These are phyloP conservation scores for Eumacrocentrus americanus DNA, from an alignment of 2,888 invertebrate genomes.

Conservation along the genomic window DNA sequence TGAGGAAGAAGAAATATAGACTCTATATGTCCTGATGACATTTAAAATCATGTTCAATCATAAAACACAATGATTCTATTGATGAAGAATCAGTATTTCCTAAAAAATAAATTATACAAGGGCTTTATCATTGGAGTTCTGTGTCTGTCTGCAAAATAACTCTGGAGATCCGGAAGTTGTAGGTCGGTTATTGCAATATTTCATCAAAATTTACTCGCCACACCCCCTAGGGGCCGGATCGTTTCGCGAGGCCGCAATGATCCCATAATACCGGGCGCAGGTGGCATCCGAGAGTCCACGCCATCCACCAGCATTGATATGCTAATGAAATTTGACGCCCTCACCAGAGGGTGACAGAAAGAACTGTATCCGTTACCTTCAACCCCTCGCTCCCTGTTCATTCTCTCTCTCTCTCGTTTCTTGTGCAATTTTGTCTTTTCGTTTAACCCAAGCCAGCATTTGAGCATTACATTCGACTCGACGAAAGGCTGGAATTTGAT, in stretches of 20 bases:
- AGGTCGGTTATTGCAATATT: slow-evolving; percentile 26
- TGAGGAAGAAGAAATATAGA: background rate
- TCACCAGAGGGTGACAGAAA: slow-evolving; percentile 38
- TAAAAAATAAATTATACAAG: background rate
- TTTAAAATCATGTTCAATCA: too few species aligned
- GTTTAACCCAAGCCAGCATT: slow-evolving; percentile 43
- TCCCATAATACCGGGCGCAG: slow-evolving; percentile 59
- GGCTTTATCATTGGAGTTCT: too few species aligned
- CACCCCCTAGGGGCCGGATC: slow-evolving; percentile 23
- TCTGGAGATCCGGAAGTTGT: too few species aligned
- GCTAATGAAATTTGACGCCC: slow-evolving; percentile 63
- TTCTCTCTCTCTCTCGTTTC: slow-evolving; percentile 26
- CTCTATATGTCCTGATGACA: background rate
- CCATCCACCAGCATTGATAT: slow-evolving; percentile 62
- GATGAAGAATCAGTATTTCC: too few species aligned
- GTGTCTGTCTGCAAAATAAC: too few species aligned
- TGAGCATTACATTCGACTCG: slow-evolving; percentile 38
- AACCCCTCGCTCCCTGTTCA: slow-evolving; percentile 13
- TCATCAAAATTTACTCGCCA: slow-evolving; percentile 30
- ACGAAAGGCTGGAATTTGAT: slow-evolving; percentile 50
- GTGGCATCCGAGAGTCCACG: slow-evolving; percentile 55
- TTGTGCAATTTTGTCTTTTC: slow-evolving; percentile 39
- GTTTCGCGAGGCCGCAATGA: slow-evolving; percentile 41
- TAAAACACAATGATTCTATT: background rate
- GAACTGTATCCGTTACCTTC: slow-evolving; percentile 29